Evolutionary conservation across 2,797 vertebrate species (phyloP).

Genomic region (Telmatherina bonti): DNA sequence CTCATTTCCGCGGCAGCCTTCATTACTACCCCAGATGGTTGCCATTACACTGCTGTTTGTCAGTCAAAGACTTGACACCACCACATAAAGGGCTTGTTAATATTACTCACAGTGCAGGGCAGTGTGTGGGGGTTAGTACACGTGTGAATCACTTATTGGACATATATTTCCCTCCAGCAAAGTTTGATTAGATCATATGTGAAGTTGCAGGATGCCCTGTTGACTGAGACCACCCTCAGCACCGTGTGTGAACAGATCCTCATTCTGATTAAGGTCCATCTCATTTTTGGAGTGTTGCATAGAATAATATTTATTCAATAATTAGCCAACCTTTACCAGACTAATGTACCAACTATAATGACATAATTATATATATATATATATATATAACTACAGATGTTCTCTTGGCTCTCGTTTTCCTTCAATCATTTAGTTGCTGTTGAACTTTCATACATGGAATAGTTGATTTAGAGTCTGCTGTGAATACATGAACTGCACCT

Average conservation of each 20-base stretch:
- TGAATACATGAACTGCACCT: slow-evolving; percentile 41
- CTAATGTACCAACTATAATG: neutral
- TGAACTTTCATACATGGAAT: slow-evolving; percentile 13
- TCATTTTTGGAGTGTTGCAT: neutral
- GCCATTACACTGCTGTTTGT: slow-evolving; percentile 82
- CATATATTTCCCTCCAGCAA: slow-evolving; percentile 40
- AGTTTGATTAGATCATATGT: slow-evolving; percentile 53
- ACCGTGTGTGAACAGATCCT: neutral
- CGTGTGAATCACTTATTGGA: slow-evolving; percentile 49
- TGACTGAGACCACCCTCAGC: slow-evolving; percentile 28
- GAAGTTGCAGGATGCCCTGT: slow-evolving; percentile 41
- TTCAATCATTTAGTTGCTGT: neutral
- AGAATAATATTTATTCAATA: slow-evolving; percentile 4
- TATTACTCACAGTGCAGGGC: slow-evolving; percentile 50
- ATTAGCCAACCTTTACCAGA: neutral
- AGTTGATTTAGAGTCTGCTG: slow-evolving; percentile 8
- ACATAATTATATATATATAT: neutral
- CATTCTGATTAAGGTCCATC: neutral
- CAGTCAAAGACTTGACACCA: slow-evolving; percentile 74
- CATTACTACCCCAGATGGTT: slow-evolving; percentile 85
- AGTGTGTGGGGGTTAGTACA: slow-evolving; percentile 31
- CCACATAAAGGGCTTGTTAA: slow-evolving; percentile 66
- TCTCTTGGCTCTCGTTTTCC: neutral
- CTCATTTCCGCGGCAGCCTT: slow-evolving; percentile 82
- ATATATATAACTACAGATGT: neutral